Conservation (phyloP, 2,888 invertebrate genomes). For the Tachina grossa region DNA sequence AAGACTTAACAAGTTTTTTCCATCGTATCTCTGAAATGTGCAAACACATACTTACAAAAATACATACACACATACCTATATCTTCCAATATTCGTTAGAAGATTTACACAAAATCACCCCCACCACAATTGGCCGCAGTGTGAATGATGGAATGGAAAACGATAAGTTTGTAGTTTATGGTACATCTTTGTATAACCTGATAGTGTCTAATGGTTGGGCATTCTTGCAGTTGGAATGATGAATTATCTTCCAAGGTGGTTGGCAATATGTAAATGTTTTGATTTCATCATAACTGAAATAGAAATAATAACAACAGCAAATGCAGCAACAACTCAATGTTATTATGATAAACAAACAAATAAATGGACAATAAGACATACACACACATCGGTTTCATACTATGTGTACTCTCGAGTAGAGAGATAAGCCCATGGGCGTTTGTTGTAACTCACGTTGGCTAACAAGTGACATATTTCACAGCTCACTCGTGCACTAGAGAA, state of each 20-base stretch:
- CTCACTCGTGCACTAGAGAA: no score
- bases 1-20: slow-evolving; percentile 34
- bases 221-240: slow-evolving; percentile 54
- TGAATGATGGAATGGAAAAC: background rate
- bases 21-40: background rate
- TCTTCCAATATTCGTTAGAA: background rate
- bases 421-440: background rate
- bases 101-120: slow-evolving; percentile 17
- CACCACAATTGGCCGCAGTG: background rate
- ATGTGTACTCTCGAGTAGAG: slow-evolving; percentile 3
- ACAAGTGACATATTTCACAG: no score
- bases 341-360: slow-evolving; percentile 53
- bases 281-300: slow-evolving; percentile 73
- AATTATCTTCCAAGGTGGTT: slow-evolving; percentile 63
- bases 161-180: slow-evolving; percentile 41
- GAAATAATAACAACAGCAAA: slow-evolving; percentile 47
- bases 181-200: slow-evolving; percentile 48
- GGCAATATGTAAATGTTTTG: slow-evolving; percentile 73
- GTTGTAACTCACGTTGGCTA: no score
- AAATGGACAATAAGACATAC: slow-evolving; percentile 51
- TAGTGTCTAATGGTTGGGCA: slow-evolving; percentile 44
- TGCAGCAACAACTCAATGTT: slow-evolving; percentile 54
- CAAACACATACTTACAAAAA: background rate
- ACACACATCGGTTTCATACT: slow-evolving; percentile 11
- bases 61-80: background rate